Base-by-base conservation (phyloP, 2,797 vertebrate genomes). In the Rhynchotus rufescens region DNA sequence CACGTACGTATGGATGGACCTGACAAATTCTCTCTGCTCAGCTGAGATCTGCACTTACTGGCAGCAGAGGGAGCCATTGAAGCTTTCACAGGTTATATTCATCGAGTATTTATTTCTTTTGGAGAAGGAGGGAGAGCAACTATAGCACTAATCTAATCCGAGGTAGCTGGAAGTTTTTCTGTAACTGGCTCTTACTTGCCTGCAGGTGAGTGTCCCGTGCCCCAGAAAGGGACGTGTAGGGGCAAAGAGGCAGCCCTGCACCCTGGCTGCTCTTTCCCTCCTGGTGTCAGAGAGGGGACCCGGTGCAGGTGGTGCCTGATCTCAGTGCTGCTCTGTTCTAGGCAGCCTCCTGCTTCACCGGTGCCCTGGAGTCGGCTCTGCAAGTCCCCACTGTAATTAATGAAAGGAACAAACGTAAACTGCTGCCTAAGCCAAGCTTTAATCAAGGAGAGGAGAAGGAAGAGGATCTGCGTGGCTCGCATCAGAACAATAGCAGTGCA, bases 61-160 rank as follows among this genome's bases (percentile, higher is more conserved):
- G 21, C 96, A 92, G 94, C 79, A 96, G 96, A 93, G 95, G 95
- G 96, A 90, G 96, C 95, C 64, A 8, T 68, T 73, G 74, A 57
- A 67, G 71, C 77, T 79, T 87, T 87, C 67, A 75, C n/a, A 11
- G 42, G 10, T 51, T 10, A 7, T n/a, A n/a, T 23, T 56, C 14
- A 2, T 23, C 52, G 66, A 30, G 9, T 56, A n/a, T 12, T 56
- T 56, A n/a, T n/a, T 56, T 12, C 10, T 20, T 56, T 59, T 77
- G 17, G 30, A 6, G 30, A 6, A 4, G 30, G 9, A 28, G 26
- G 17, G 6, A n/a, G 6, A n/a, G 54, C 12, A 56, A 12, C 28
- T 56, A 7, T 45, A 47, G 4, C 40, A 7, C 1, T 5, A 2
- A 3, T 77, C 67, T 52, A 54, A 16, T 9, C 3, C 9, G 52